Evolutionary conservation across 1,140 invertebrate species (phyloP), one percentile per base, ranked within the genome.

Genomic region (Drosophila sulfurigaster): DNA sequence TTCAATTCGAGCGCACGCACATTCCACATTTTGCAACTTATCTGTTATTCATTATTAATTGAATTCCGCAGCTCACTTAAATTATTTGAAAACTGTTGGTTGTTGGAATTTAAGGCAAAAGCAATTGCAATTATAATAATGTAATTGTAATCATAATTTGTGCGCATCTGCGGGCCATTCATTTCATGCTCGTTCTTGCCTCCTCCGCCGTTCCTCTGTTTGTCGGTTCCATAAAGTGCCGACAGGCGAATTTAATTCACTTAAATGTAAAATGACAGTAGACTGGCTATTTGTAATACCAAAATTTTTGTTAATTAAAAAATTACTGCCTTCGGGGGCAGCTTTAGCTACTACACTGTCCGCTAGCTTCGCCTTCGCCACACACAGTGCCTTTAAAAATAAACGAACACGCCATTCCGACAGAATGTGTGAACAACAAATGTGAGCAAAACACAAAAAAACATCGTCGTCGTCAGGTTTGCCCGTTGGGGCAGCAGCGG

Each of bases 281-380:
- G 56, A 45, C 41, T 30, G 75, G 25, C n/a, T 56, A 60, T 52
- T 69, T 62, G 20, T 63, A 74, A 76, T 68, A 48, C 58, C 46
- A 65, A 70, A 73, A 77, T 76, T 78, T 81, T 83, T 78, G 67
- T 73, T 88, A 83, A 88, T 88, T 88, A 89, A 88, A 76, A 72
- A 73, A 81, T 73, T 52, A 57, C 56, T 62, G 74, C 68, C 60
- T 45, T 28, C 20, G 56, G 57, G 68, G 32, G 3, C 0, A 38
- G 8, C 25, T 46, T 66, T 30, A 32, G 35, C 54, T 8, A 41
- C 16, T 20, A 20, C 32, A 41, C 8, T 38, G 32, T 41, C 54
- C 10, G 13, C 46, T n/a, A 20, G 11, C 30, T 54, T 54, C n/a
- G 54, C 6, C 15, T 4, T 25, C 3, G 20, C 20, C 20, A 20